Evolutionary conservation across 2,888 invertebrate genomes (phyloP), one percentile per base, ranked within the genome.

Genomic region (Uloborus plumipes): DNA sequence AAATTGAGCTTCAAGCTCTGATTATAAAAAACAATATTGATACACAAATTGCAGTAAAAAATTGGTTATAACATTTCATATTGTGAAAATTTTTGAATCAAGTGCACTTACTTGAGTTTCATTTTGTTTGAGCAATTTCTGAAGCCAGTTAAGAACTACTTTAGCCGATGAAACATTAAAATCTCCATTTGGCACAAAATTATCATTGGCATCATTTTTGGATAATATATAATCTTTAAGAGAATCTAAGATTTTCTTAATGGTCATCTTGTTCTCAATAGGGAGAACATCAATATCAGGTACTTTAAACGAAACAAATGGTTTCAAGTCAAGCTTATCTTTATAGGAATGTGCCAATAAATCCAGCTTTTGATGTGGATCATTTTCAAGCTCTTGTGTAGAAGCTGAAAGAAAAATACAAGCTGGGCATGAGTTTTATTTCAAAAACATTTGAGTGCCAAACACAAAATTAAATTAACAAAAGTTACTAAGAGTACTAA

Each of bases 321-420:
- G 14, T 47, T 69, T 49, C 1, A 62, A 22, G 18, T 15, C 49
- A 39, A 64, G 39, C 18, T 50, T 39, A 11, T 78, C 78, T 50
- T 47, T 53, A 53, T 55, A 49, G 53, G 74, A 51, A 22, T 80
- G 67, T 53, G 61, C 0, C 13, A 62, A 18, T 18, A 58, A 51
- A 72, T 62, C 53, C 26, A 50, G 18, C 26, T 80, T 73, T n/a
- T 53, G 50, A 22, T 61, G 31, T n/a, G 53, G 20, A 6, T 73
- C 59, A 50, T 66, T 51, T 26, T 67, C 61, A 14, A 51, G 26
- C 26, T 80, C 80, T 31, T 77, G 77, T 58, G 49, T 72, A 50
- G 80, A 70, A 58, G 80, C 80, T 74, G 66, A 26, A 76, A 80
- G 47, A 74, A 11, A 77, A 53, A 59, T 47, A 31, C 2, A 50